Conservation (phyloP, 2,888 invertebrate species). For the Monopis laevigella region DNA sequence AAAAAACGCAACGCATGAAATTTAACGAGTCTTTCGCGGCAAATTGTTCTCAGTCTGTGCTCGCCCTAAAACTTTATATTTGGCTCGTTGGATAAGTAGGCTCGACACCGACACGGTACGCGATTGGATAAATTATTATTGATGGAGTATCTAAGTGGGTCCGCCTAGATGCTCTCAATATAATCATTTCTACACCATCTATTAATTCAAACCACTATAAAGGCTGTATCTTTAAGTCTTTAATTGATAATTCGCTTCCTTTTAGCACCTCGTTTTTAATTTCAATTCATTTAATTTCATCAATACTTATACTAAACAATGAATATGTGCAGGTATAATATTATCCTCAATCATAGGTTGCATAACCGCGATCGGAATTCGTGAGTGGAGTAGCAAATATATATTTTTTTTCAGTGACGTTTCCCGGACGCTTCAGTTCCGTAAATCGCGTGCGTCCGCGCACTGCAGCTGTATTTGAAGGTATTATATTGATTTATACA, state of each 20-base stretch:
- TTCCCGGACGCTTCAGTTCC: slow-evolving; percentile 58
- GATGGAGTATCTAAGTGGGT: slow-evolving; percentile 10
- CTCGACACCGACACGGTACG: slow-evolving; percentile 3
- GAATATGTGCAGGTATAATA: not conserved
- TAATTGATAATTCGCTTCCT: too few species aligned
- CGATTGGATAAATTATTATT: slow-evolving; percentile 4
- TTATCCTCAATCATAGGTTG: slow-evolving; percentile 23
- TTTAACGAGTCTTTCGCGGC: too few species aligned
- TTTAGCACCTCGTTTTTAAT: too few species aligned
- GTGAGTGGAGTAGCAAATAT: not conserved
- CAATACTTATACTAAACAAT: not conserved
- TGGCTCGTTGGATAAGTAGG: slow-evolving; percentile 9
- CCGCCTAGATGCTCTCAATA: not conserved
- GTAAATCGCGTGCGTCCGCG: slow-evolving; percentile 44
- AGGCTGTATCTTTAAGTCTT: too few species aligned
- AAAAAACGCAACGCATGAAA: too few species aligned
- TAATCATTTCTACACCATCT: slow-evolving; percentile 5
- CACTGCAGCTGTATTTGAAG: too few species aligned
- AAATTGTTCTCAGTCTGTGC: too few species aligned
- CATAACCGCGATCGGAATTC: slow-evolving; percentile 24
- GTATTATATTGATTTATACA: slow-evolving; percentile 17
- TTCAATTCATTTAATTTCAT: not conserved
- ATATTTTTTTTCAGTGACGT: slow-evolving; percentile 38
- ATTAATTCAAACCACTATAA: not conserved
- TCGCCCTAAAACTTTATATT: too few species aligned